A percentile compares a stretch with the other conserved stretches of the same genome.
Conservation (phyloP, 2,113 vertebrate genomes). For the Bungarus multicinctus region DNA sequence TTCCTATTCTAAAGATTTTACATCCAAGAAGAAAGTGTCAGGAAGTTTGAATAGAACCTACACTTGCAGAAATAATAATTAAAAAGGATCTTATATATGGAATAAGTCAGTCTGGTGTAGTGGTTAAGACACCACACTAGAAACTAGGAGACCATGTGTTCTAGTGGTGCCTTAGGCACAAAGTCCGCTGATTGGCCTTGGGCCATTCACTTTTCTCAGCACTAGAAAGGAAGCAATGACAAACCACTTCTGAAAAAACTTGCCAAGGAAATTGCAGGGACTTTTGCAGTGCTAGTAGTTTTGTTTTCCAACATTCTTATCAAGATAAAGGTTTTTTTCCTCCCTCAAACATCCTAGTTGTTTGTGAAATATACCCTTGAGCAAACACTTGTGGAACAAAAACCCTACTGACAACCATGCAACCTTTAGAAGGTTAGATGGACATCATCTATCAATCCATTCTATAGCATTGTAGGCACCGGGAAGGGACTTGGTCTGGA, state of each 20-base stretch:
- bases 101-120: not conserved
- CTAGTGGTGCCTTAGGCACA: not conserved
- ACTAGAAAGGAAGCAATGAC: not conserved
- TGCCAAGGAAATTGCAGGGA: not conserved
- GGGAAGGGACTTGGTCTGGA: not conserved
- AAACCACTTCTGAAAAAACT: not conserved
- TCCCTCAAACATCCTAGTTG: not conserved
- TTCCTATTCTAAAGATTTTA: not conserved
- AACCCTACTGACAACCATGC: not conserved
- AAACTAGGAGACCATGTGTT: not conserved
- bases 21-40: not conserved
- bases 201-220: not conserved
- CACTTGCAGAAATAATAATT: not conserved
- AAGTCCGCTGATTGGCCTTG: not conserved
- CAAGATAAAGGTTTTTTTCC: not conserved
- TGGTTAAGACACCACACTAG: not conserved
- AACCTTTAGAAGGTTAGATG: not conserved
- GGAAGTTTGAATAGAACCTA: not conserved
- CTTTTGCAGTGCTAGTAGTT: not conserved
- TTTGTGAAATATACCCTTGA: not conserved
- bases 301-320: not conserved
- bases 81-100: not conserved
- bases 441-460: not conserved
- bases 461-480: no score
- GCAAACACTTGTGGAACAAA: not conserved